Evolutionary conservation across 2,797 vertebrate genomes (phyloP).

Genomic region (Synaphobranchus kaupii): DNA sequence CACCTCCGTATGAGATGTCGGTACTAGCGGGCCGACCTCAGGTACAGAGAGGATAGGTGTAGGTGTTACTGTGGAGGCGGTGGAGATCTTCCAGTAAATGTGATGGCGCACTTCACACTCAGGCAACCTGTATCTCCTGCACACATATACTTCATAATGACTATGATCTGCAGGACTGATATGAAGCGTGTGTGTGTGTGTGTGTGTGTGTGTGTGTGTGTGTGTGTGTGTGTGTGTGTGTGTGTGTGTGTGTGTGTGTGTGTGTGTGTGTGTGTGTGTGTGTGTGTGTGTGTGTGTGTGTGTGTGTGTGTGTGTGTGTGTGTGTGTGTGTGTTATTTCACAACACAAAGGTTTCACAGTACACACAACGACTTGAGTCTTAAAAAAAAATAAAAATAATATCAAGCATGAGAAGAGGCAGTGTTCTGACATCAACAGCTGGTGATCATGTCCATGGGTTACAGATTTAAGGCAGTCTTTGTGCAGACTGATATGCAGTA

Average conservation of each 20-base stretch:
- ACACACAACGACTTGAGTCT: too few species aligned
- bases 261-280: conserved; percentile 15
- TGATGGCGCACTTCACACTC: background rate
- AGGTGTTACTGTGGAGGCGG: background rate
- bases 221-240: conserved; percentile 9
- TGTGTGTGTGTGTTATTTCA: too few species aligned
- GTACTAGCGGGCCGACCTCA: background rate
- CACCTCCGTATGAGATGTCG: background rate
- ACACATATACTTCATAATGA: background rate
- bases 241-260: conserved; percentile 13
- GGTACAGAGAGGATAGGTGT: background rate
- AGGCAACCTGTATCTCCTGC: background rate
- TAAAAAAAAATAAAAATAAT: too few species aligned
- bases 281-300: conserved; percentile 12
- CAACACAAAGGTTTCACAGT: too few species aligned
- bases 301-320: conserved; percentile 14
- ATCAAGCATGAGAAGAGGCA: too few species aligned
- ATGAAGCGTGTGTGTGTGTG: background rate
- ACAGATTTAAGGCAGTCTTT: too few species aligned
- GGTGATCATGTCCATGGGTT: too few species aligned
- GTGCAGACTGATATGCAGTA: too few species aligned
- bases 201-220: too few species aligned
- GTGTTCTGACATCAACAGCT: too few species aligned
- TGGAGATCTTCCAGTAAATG: background rate
- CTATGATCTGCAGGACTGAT: background rate